These are phyloP conservation scores for Thysanoteuthis rhombus DNA, from an alignment of 2,888 invertebrate species.

Conservation along the genomic window DNA sequence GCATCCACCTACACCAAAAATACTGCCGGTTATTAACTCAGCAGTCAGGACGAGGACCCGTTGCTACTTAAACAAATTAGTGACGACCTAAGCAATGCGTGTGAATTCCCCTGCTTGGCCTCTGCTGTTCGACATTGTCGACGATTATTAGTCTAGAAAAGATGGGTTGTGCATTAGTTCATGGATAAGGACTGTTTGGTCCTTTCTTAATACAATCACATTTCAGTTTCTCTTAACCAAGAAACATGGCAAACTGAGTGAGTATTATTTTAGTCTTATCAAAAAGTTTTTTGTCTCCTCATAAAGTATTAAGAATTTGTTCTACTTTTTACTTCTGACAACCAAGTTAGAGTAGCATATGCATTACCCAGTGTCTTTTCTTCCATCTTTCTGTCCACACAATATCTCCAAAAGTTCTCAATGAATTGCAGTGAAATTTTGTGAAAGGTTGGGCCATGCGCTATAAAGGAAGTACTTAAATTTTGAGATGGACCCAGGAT, in stretches of 20 bases:
- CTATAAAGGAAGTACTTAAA: too few relatives aligned
- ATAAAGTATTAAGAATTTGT: too few relatives aligned
- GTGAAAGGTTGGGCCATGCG: too few relatives aligned
- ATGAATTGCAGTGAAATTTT: too few relatives aligned
- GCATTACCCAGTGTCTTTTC: too few relatives aligned
- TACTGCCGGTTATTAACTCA: background rate
- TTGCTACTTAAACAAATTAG: background rate
- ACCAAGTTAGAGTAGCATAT: too few relatives aligned
- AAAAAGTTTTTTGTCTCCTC: background rate
- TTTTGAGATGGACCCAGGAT: too few relatives aligned
- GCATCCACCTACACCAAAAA: background rate
- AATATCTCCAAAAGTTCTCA: too few relatives aligned
- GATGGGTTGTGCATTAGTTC: background rate
- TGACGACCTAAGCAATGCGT: background rate
- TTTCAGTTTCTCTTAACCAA: background rate
- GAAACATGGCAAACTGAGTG: background rate
- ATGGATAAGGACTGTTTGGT: background rate
- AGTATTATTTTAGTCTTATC: background rate
- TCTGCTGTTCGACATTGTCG: background rate
- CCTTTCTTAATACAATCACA: background rate
- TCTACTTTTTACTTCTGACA: too few relatives aligned
- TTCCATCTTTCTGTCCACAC: too few relatives aligned
- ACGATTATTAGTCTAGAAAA: background rate
- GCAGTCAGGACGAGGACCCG: too few relatives aligned
- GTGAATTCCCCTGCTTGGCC: background rate